phyloP scores from a whole-genome alignment of 2,797 vertebrate species.

The Neosalanx taihuensis region DNA sequence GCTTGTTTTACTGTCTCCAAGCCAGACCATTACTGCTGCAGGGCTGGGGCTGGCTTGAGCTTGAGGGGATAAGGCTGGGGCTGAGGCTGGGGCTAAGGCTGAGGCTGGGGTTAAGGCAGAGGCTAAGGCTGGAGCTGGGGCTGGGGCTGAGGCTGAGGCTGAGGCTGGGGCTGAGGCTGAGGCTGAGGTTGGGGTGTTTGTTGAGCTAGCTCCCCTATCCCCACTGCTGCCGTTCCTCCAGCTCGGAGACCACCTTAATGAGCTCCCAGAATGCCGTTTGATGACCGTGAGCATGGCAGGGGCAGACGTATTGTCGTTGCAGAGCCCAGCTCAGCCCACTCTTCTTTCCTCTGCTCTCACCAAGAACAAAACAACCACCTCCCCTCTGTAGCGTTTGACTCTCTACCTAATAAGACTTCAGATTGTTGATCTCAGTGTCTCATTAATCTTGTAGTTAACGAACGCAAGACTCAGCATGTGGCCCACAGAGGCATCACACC shows the following conservation, averaged over 20 bases:
- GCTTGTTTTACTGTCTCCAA: slow-evolving; percentile 52
- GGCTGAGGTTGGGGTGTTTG: slow-evolving; percentile 48
- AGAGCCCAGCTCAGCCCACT: slow-evolving; percentile 20
- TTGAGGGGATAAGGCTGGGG: no score
- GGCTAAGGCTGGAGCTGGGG: no score
- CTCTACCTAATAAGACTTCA: slow-evolving; percentile 25
- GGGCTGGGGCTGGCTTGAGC: no score
- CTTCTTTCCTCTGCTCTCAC: slow-evolving; percentile 30
- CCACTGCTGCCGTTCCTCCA: slow-evolving; percentile 47
- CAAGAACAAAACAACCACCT: slow-evolving; percentile 26
- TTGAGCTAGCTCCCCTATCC: slow-evolving; percentile 57
- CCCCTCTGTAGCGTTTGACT: slow-evolving; percentile 16
- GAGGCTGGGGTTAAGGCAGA: no score
- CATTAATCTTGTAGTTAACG: slow-evolving; percentile 43
- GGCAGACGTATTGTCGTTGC: slow-evolving; percentile 41
- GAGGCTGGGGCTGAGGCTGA: no score
- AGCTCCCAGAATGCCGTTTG: slow-evolving; percentile 69
- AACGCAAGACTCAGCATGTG: slow-evolving; percentile 19
- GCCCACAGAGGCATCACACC: slow-evolving; percentile 18
- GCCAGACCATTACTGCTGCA: slow-evolving; percentile 29
- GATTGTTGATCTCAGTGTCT: slow-evolving; percentile 25
- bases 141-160: no score
- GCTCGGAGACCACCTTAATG: slow-evolving; percentile 65
- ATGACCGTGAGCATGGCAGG: slow-evolving; percentile 54
- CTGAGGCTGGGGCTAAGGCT: no score